phyloP scores from a whole-genome alignment of 2,113 vertebrate genomes.

The Vidua macroura region DNA sequence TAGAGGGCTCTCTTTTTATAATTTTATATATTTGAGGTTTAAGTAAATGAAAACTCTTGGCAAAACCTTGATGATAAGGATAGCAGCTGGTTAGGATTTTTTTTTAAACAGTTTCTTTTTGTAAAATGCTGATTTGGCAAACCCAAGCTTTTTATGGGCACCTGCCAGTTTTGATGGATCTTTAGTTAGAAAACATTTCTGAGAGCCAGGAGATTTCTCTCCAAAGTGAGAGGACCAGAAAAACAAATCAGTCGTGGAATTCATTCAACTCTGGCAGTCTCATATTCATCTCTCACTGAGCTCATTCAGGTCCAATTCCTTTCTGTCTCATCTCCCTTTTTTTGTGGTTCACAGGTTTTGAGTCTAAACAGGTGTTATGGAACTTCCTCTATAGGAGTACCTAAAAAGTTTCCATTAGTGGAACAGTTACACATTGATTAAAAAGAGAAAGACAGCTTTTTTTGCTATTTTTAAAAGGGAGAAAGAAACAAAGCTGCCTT shows the following conservation, averaged over 20 bases:
- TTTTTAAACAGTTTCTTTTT: neutral
- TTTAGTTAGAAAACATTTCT: neutral
- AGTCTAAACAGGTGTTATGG: neutral
- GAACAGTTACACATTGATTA: neutral
- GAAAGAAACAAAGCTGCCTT: neutral
- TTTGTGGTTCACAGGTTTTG: neutral
- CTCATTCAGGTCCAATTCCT: neutral
- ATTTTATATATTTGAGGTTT: neutral
- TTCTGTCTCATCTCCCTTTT: neutral
- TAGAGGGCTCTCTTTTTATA: neutral
- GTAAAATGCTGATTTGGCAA: neutral
- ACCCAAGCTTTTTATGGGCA: neutral
- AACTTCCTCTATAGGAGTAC: neutral
- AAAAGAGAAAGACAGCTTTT: neutral
- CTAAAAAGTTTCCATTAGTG: neutral
- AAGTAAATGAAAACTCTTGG: neutral
- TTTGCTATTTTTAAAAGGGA: neutral
- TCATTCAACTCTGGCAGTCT: neutral
- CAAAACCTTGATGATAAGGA: neutral
- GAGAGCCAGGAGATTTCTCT: neutral
- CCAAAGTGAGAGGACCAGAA: neutral
- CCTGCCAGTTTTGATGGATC: neutral
- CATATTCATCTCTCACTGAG: neutral
- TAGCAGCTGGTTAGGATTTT: neutral
- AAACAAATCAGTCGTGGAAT: neutral